A percentile compares a stretch with the other conserved stretches of the same genome.
These are phyloP conservation scores for Rhagonycha lutea DNA, from an alignment of 2,888 invertebrate species.

Conservation along the genomic window DNA sequence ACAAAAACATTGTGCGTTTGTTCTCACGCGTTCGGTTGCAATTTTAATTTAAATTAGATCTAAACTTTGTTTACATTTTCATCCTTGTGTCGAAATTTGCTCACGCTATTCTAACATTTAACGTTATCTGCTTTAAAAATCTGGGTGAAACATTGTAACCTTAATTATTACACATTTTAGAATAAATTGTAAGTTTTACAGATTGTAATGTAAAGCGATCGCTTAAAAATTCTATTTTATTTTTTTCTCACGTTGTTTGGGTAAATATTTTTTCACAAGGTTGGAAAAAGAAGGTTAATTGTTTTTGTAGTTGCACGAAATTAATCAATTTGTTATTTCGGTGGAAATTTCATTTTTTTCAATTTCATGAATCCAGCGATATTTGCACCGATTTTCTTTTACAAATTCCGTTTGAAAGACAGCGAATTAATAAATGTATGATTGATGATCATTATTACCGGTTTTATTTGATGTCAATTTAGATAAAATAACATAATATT, in stretches of 20 bases:
- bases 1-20: neutral
- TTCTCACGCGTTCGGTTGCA: neutral
- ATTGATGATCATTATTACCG: slow-evolving; percentile 21
- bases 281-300: neutral
- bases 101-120: neutral
- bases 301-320: neutral
- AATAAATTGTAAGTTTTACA: neutral
- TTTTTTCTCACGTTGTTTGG: neutral
- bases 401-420: neutral
- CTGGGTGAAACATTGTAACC: neutral
- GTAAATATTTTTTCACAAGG: neutral
- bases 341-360: neutral
- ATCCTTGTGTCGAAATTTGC: slow-evolving; percentile 7
- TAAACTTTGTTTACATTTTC: neutral
- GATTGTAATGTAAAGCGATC: neutral
- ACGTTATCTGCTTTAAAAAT: slow-evolving; percentile 3
- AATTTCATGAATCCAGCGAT: neutral
- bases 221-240: neutral
- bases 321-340: neutral
- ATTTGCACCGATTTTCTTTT: neutral
- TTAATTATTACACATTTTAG: neutral
- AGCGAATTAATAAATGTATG: slow-evolving; percentile 13
- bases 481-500: slow-evolving; percentile 25
- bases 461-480: slow-evolving; percentile 25
- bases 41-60: slow-evolving; percentile 2